phyloP scores from a whole-genome alignment of 2,797 vertebrate species.

The Eulemur albifrons region DNA sequence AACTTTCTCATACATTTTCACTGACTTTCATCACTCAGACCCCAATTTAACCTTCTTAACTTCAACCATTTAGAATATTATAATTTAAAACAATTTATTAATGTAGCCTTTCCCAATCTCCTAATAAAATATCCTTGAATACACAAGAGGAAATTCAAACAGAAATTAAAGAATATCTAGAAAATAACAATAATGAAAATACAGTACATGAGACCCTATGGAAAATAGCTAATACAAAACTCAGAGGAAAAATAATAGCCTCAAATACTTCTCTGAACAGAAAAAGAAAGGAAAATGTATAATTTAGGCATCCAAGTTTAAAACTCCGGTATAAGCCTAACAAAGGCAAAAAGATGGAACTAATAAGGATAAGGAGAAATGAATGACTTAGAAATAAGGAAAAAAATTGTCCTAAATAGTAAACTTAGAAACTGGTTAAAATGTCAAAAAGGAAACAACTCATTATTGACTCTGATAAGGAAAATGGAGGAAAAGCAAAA shows the following conservation, averaged over 20 bases:
- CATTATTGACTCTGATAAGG: background rate
- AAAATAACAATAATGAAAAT: conserved; percentile 23
- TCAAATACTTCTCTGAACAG: background rate
- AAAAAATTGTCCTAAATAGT: background rate
- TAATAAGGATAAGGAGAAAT: background rate
- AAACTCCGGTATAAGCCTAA: background rate
- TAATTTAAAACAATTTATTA: background rate
- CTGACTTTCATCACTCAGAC: background rate
- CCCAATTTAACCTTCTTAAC: background rate
- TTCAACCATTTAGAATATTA: background rate
- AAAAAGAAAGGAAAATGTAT: background rate
- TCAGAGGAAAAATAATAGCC: background rate
- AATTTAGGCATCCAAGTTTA: background rate
- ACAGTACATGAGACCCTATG: background rate
- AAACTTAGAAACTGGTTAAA: background rate
- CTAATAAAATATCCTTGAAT: background rate
- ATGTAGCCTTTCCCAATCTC: background rate
- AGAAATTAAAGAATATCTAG: conserved; percentile 11
- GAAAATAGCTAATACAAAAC: background rate
- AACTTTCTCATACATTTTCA: background rate
- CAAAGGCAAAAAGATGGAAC: background rate
- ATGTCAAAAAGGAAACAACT: background rate
- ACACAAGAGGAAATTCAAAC: background rate
- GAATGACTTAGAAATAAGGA: background rate
- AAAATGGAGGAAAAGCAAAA: background rate